Evolutionary conservation across 1,140 invertebrate genomes (phyloP).

Genomic region (Zaprionus capensis): DNA sequence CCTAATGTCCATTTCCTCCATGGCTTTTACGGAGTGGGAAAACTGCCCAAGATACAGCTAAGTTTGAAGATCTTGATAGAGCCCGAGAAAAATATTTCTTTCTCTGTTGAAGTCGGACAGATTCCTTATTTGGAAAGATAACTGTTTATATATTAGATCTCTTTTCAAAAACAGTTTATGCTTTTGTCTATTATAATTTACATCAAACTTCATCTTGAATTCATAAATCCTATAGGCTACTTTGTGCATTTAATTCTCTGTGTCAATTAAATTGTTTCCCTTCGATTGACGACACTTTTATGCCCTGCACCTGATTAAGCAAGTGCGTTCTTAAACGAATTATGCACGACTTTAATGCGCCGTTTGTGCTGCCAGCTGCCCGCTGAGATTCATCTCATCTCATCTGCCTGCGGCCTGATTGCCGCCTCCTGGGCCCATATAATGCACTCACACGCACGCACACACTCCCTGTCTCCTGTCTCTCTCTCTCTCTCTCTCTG

Average conservation of each 20-base stretch:
- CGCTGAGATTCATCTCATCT: conserved; percentile 30
- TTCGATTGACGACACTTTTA: background rate
- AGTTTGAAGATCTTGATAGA: background rate
- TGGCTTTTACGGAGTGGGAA: background rate
- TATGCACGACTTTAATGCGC: conserved; percentile 43
- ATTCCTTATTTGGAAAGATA: no score
- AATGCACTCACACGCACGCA: conserved; percentile 26
- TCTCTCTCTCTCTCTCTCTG: background rate
- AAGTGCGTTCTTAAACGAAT: conserved; percentile 34
- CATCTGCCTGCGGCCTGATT: conserved; percentile 35
- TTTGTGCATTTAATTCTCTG: background rate
- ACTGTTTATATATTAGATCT: background rate
- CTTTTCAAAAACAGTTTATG: no score
- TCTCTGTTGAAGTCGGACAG: background rate
- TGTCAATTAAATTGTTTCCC: background rate
- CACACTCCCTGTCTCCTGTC: conserved; percentile 10
- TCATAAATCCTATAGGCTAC: background rate
- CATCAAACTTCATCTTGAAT: background rate
- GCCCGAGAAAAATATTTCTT: background rate
- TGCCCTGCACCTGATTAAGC: background rate
- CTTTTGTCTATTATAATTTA: background rate
- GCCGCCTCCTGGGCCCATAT: conserved; percentile 47
- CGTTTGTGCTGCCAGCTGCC: conserved; percentile 34
- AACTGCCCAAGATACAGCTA: no score
- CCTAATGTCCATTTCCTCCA: conserved; percentile 6